Evolutionary conservation across 2,888 invertebrate species (phyloP), one percentile per base, ranked within the genome.

Genomic region (Steromphala cineraria): DNA sequence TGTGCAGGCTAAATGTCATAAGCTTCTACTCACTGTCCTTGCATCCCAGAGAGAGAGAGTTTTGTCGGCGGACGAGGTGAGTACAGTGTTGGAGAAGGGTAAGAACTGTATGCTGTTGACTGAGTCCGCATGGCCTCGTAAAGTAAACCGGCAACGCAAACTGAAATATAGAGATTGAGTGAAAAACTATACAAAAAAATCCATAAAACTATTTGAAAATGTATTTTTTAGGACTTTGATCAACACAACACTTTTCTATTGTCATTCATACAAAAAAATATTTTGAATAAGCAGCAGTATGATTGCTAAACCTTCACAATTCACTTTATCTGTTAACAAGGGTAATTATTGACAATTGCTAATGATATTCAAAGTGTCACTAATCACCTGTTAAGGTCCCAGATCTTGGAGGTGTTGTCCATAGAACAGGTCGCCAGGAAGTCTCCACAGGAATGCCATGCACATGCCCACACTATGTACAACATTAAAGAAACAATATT

Each of bases 21-120:
- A 10, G 46, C 10, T 46, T 46, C 46, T 53, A 86, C 91, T 88
- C 84, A 93, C 93, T 7, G 91, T 92, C 83, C 93, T 90, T 17
- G 91, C 92, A 87, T 94, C 94, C 94, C 94, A 94, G 21, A 94
- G 85, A 40, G 92, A 92, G 17, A 94, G 46, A 4, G 93, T 94
- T 84, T 93, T 93, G 82, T 94, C 94, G 55, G 93, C 92, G 40
- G 93, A 94, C 75, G 91, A 89, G 2, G 93, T 92, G 53, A 93
- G 84, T 4, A 94, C 85, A 13, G 91, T 92, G 88, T 93, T 94
- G 75, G 93, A 93, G 86, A 87, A 92, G 0, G 92, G 92, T 8
- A 93, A 89, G 86, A 93, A 94, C 86, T 92, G 89, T 62, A 93
- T 90, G 83, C 91, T 90, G 86, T 93, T 94, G 62, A 94, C 93